Evolutionary conservation across 2,888 invertebrate genomes (phyloP), one percentile per base, ranked within the genome.

Genomic region (Drosophila longiperda): DNA sequence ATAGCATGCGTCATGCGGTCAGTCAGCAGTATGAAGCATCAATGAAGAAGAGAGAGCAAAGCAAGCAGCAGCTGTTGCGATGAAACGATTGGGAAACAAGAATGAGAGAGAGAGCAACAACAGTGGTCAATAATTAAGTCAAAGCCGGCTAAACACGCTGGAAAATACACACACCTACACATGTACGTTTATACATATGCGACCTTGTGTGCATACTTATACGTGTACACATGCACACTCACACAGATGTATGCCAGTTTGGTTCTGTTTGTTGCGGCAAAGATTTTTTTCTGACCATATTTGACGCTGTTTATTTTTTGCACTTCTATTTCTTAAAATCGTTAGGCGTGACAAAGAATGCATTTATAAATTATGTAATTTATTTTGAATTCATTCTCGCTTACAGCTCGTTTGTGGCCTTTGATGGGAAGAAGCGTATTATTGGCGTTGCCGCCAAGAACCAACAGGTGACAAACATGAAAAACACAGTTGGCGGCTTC

Each of bases 371-470:
- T 53, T 9, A 23, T 34, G 20, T 34, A 49, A 20, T 54, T 50
- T 52, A 0, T 42, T 32, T 50, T 52, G 32, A 12, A 11, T 26
- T 23, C 3, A 42, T 9, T 23, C n/a, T 49, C 8, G 20, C 15
- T 15, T 33, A 38, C 94, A 99, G 99, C 94, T 96, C 99, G 94
- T 99, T 96, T 94, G 97, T 99, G 64, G 98, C 99, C 29, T 98
- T 99, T 94, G 97, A 97, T 90, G 96, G 96, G 76, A 98, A 97
- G 92, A 97, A 97, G 92, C 96, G 99, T 86, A 96, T 97, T 90
- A 95, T 99, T 92, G 99, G 99, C 67, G 98, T 98, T 45, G 97
- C 99, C 52, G 99, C 99, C 69, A 99, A 98, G 93, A 99, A 98
- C 92, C 98, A 99, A 93, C 96, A 97, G 94, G 97, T 98, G 63